Evolutionary conservation across 2,888 invertebrate genomes (phyloP).

Genomic region (Mythimna impura): DNA sequence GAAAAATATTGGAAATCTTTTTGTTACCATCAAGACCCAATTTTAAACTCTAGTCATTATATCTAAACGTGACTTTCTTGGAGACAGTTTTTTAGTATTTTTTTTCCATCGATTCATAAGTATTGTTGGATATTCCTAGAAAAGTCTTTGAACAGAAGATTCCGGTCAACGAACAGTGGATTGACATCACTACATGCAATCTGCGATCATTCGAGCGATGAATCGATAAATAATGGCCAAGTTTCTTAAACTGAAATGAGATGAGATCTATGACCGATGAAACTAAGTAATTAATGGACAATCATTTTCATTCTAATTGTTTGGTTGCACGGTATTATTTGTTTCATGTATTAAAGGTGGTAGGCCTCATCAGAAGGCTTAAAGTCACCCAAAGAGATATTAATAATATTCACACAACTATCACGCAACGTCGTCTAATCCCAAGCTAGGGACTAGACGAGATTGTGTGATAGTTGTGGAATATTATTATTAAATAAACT

Average conservation of each 20-base stretch:
- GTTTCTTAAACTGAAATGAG: constrained; percentile 38
- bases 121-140: constrained; percentile 56
- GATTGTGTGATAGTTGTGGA: too few species aligned
- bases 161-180: constrained; percentile 70
- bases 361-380: too few species aligned
- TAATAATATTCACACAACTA: too few species aligned
- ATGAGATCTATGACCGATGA: constrained; percentile 17
- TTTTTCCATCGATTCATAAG: constrained; percentile 17
- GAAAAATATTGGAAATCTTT: constrained; percentile 31
- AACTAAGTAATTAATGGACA: neutral
- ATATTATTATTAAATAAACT: too few species aligned
- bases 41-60: constrained; percentile 21
- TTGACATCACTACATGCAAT: constrained; percentile 73
- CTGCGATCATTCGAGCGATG: constrained; percentile 68
- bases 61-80: constrained; percentile 35
- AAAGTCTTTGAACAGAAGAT: constrained; percentile 67
- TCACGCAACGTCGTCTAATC: too few species aligned
- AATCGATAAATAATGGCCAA: constrained; percentile 35
- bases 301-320: neutral
- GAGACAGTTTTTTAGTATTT: constrained; percentile 3
- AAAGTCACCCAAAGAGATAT: too few species aligned
- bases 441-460: too few species aligned
- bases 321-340: neutral
- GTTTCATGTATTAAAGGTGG: too few species aligned
- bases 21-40: neutral